Conservation (phyloP, 2,888 invertebrate genomes). For the Zygothrica quintamaculata region DNA sequence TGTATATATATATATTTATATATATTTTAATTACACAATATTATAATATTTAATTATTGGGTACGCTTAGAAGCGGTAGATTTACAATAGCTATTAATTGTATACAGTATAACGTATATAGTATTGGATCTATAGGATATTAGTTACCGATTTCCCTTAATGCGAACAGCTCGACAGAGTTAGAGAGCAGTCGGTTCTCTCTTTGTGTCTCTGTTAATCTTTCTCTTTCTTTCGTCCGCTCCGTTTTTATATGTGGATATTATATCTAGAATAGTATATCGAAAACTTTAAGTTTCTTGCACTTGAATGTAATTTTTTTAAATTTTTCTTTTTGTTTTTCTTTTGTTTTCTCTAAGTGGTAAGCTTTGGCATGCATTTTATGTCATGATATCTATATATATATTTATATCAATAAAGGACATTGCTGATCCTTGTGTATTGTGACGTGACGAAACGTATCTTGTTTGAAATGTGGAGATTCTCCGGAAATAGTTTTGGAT, state of each 20-base stretch:
- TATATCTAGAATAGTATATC: slow-evolving; percentile 15
- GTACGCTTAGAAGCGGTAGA: slow-evolving; percentile 26
- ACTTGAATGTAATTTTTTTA: slow-evolving; percentile 54
- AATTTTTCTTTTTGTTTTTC: no score
- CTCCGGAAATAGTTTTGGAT: slow-evolving; percentile 63
- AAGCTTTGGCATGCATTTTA: slow-evolving; percentile 84
- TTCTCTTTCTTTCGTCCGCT: no score
- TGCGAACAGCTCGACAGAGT: neutral
- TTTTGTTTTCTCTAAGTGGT: slow-evolving; percentile 75
- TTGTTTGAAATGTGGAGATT: slow-evolving; percentile 51
- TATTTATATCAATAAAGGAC: slow-evolving; percentile 27
- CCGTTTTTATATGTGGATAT: slow-evolving; percentile 7
- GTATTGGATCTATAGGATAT: slow-evolving; percentile 67
- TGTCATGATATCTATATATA: slow-evolving; percentile 78
- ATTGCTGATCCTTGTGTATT: neutral
- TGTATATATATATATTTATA: slow-evolving; percentile 39
- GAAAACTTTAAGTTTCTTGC: slow-evolving; percentile 76
- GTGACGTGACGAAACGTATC: slow-evolving; percentile 3
- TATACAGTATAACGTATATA: neutral
- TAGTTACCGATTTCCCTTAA: slow-evolving; percentile 40
- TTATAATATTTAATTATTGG: slow-evolving; percentile 30
- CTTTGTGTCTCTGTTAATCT: no score
- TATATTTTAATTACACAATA: slow-evolving; percentile 71
- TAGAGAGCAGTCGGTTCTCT: slow-evolving; percentile 1
- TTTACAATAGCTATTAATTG: slow-evolving; percentile 47